Percentiles rank a stretch among this genome's conserved stretches.
These are phyloP conservation scores for Palythoa heliodiscus DNA, from an alignment of 92 coral and sea anemone genomes.

Conservation along the genomic window DNA sequence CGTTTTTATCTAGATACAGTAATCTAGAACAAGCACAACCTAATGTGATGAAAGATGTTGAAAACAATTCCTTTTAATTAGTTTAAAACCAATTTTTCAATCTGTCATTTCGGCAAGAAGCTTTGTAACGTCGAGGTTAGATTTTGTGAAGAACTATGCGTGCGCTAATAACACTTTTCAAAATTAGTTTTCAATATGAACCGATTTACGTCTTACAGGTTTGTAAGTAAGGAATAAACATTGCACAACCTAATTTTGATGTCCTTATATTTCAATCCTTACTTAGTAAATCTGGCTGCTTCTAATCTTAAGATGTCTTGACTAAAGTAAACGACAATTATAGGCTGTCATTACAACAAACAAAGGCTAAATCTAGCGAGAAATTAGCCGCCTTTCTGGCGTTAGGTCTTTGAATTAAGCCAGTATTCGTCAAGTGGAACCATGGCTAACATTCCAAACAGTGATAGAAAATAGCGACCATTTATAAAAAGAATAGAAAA, in stretches of 20 bases:
- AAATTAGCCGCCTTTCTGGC: conserved; percentile 42
- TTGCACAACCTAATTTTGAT: neutral
- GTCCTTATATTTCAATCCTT: neutral
- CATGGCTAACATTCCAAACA: conserved; percentile 29
- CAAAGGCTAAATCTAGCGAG: neutral
- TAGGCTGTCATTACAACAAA: conserved; percentile 25
- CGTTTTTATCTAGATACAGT: neutral
- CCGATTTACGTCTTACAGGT: neutral
- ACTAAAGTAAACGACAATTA: conserved; percentile 30
- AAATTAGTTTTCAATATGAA: neutral
- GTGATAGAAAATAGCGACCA: neutral
- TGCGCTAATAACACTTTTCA: neutral
- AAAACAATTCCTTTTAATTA: neutral
- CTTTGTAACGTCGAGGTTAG: neutral
- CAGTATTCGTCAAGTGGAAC: conserved; percentile 10
- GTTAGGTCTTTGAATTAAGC: conserved; percentile 11
- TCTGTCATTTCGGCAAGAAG: neutral
- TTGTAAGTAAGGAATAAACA: neutral
- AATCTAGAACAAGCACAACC: neutral
- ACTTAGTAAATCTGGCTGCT: neutral
- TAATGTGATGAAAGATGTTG: neutral
- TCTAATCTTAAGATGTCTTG: conserved; percentile 28
- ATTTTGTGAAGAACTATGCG: neutral
- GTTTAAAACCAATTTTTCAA: conserved; percentile 5
- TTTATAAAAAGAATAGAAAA: conserved; percentile 33